phyloP scores from a whole-genome alignment of 2,888 invertebrate genomes.

The Ophion obscuratus region DNA sequence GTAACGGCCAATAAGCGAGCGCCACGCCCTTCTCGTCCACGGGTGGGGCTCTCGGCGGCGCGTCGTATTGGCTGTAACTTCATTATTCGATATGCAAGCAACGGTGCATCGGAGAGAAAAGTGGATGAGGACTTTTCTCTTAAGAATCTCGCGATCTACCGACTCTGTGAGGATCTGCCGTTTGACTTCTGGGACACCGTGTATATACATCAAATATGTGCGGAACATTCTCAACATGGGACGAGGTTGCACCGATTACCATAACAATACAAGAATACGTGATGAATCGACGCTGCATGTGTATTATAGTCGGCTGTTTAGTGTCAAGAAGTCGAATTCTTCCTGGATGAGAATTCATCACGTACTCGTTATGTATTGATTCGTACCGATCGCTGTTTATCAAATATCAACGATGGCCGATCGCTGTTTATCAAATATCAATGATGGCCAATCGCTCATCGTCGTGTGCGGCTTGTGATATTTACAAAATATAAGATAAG shows the following conservation, averaged over 20 bases:
- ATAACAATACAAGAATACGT: constrained; percentile 52
- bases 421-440: constrained; percentile 11
- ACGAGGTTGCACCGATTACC: constrained; percentile 56
- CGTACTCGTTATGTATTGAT: background rate
- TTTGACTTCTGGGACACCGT: background rate
- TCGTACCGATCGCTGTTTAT: background rate
- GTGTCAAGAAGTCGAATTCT: constrained; percentile 13
- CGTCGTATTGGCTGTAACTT: too few relatives aligned
- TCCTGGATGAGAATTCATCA: constrained; percentile 35
- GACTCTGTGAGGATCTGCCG: too few relatives aligned
- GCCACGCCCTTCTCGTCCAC: too few relatives aligned
- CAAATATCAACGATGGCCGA: constrained; percentile 1
- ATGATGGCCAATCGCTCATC: background rate
- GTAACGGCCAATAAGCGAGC: too few relatives aligned
- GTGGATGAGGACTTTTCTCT: too few relatives aligned
- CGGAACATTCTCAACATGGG: constrained; percentile 33
- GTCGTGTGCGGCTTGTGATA: background rate
- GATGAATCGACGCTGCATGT: constrained; percentile 35
- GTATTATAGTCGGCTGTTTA: background rate
- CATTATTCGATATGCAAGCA: too few relatives aligned
- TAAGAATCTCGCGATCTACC: too few relatives aligned
- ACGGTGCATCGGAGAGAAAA: too few relatives aligned
- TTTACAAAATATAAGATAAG: background rate
- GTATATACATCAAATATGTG: constrained; percentile 25
- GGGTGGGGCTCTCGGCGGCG: too few relatives aligned